Evolutionary conservation across 2,113 vertebrate species (phyloP).

Genomic region (Myiozetetes cayanensis): DNA sequence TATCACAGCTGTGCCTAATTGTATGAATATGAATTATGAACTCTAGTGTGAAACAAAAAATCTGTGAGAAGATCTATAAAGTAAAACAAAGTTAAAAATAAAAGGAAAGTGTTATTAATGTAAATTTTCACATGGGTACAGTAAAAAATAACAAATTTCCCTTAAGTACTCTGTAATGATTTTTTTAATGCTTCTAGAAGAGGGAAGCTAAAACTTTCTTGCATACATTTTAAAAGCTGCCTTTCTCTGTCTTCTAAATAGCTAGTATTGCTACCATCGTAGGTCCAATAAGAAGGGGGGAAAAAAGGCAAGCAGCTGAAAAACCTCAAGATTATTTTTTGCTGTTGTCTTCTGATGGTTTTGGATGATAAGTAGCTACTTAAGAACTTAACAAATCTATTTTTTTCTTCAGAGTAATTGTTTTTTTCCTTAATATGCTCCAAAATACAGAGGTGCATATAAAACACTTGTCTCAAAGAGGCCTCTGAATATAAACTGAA

Average conservation of each 20-base stretch:
- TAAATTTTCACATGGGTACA: background rate
- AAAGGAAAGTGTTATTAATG: background rate
- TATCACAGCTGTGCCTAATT: background rate
- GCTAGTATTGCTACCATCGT: background rate
- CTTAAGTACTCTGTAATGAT: background rate
- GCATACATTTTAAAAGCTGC: background rate
- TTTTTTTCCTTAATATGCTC: background rate
- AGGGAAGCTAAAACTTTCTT: background rate
- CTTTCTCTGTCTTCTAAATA: background rate
- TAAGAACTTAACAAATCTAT: background rate
- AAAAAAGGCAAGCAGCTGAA: background rate
- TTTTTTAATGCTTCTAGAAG: background rate
- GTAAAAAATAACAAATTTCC: background rate
- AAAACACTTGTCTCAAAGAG: background rate
- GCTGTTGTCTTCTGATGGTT: background rate
- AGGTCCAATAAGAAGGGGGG: background rate
- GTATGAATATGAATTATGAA: background rate
- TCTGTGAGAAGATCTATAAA: background rate
- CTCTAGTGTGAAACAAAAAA: background rate
- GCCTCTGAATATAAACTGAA: background rate
- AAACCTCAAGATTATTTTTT: background rate
- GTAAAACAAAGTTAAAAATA: background rate
- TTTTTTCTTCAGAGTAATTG: background rate
- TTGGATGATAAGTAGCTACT: background rate
- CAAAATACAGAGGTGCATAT: background rate